phyloP scores from a whole-genome alignment of 1,140 invertebrate species.

The Bradynema listronoti region DNA sequence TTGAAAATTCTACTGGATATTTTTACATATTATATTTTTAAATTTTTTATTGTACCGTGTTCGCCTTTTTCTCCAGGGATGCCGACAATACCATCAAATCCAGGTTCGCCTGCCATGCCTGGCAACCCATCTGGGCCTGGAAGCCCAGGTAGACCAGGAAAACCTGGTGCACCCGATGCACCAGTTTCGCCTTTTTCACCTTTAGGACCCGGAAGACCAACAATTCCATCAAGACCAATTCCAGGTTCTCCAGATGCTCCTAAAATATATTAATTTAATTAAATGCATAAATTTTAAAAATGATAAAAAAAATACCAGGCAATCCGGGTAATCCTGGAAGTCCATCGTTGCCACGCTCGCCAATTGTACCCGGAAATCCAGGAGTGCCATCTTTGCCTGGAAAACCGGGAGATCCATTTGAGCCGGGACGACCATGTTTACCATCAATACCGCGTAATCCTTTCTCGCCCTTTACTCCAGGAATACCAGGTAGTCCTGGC shows the following conservation, averaged over 20 bases:
- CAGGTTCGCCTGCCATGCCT: constrained; percentile 39
- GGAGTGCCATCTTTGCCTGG: constrained; percentile 30
- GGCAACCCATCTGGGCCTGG: constrained; percentile 13
- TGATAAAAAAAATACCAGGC: no score
- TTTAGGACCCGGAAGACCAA: constrained; percentile 36
- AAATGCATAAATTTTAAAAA: no score
- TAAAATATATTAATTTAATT: no score
- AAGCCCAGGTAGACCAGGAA: constrained; percentile 34
- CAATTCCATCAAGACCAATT: constrained; percentile 29
- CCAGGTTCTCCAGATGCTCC: constrained; percentile 36
- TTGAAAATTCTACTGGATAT: no score
- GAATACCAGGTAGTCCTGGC: constrained; percentile 57
- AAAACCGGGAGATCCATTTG: constrained; percentile 58
- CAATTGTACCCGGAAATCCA: constrained; percentile 32
- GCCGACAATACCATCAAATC: constrained; percentile 33
- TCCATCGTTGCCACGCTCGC: constrained; percentile 23
- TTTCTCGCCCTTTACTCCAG: constrained; percentile 38
- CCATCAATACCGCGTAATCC: constrained; percentile 33
- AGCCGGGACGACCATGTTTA: constrained; percentile 37
- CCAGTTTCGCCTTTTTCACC: constrained; percentile 32
- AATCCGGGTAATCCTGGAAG: constrained; percentile 39
- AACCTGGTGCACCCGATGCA: constrained; percentile 16
- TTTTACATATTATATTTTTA: no score
- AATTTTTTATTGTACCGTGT: constrained; percentile 17
- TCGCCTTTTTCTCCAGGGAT: constrained; percentile 40